Conservation (phyloP, 2,888 invertebrate genomes). For the Odontocolon sp. region DNA sequence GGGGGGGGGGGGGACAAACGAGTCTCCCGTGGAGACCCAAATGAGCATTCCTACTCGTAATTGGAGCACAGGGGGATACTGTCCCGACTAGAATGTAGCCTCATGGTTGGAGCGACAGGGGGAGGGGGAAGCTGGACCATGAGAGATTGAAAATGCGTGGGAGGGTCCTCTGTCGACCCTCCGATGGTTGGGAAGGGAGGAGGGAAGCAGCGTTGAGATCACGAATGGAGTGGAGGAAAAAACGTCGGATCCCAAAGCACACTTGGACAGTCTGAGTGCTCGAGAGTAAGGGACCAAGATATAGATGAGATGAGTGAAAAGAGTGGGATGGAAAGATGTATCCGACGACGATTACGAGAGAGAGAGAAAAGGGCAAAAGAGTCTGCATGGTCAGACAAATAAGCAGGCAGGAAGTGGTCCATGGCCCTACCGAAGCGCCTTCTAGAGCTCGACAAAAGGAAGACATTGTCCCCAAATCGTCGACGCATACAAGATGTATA, state of each 20-base stretch:
- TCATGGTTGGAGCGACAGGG: conserved; percentile 5
- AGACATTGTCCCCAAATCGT: conserved; percentile 52
- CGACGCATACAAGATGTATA: conserved; percentile 46
- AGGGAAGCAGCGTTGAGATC: too few relatives aligned
- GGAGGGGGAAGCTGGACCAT: background rate
- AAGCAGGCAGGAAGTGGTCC: conserved; percentile 63
- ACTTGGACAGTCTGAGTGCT: conserved; percentile 72
- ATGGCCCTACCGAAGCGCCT: conserved; percentile 59
- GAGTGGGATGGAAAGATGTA: conserved; percentile 28
- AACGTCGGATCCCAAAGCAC: conserved; percentile 65
- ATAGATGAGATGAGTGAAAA: conserved; percentile 17
- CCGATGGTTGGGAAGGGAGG: conserved; percentile 11
- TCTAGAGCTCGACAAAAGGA: conserved; percentile 59
- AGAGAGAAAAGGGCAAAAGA: conserved; percentile 35
- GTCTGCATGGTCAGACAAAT: conserved; percentile 35
- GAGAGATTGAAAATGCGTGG: conserved; percentile 56
- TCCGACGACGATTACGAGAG: conserved; percentile 8
- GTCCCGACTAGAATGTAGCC: conserved; percentile 56
- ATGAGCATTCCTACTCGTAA: conserved; percentile 78
- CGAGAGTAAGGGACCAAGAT: conserved; percentile 56
- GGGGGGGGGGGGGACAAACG: conserved; percentile 44
- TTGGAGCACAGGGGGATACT: conserved; percentile 71
- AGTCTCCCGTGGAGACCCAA: conserved; percentile 73
- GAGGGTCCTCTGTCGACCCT: conserved; percentile 33
- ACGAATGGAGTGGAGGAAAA: conserved; percentile 63